phyloP scores from a whole-genome alignment of 2,113 vertebrate species.

The Sphaerodactylus townsendi region DNA sequence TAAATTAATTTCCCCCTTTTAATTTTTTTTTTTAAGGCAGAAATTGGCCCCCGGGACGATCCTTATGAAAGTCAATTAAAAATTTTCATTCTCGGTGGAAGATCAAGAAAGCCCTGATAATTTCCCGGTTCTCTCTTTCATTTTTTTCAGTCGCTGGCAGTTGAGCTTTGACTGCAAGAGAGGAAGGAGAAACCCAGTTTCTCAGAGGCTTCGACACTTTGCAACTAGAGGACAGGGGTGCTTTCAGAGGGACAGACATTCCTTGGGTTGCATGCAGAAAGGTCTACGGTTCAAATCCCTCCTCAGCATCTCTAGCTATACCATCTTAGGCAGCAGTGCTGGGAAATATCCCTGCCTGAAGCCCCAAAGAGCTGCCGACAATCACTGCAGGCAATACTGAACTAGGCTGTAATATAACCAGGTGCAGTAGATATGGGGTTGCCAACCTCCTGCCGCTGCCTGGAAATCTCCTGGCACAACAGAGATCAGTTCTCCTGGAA shows the following conservation, averaged over 20 bases:
- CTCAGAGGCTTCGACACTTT: conserved; percentile 66
- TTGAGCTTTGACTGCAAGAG: conserved; percentile 50
- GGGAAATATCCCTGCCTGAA: neutral
- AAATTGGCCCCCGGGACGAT: conserved; percentile 49
- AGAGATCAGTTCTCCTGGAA: no score
- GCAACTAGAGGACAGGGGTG: conserved; percentile 66
- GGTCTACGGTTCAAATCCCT: fast-evolving
- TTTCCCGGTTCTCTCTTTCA: conserved; percentile 15
- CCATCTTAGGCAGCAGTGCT: neutral
- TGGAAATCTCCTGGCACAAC: no score
- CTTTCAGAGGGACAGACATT: conserved; percentile 1
- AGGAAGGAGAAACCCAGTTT: conserved; percentile 40
- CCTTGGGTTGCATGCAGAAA: fast-evolving
- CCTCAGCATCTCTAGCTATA: neutral
- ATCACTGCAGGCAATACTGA: no score
- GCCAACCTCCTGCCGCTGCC: no score
- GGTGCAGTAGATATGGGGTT: no score
- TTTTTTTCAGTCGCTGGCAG: conserved; percentile 54
- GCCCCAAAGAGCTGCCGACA: neutral
- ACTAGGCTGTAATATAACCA: no score
- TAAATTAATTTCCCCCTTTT: conserved; percentile 47
- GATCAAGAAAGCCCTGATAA: conserved; percentile 39
- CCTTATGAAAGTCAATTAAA: conserved; percentile 55
- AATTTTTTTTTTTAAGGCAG: conserved; percentile 41
- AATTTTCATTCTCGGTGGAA: conserved; percentile 67